Conservation (phyloP, 2,888 invertebrate genomes). For the Tetragnatha montana region DNA sequence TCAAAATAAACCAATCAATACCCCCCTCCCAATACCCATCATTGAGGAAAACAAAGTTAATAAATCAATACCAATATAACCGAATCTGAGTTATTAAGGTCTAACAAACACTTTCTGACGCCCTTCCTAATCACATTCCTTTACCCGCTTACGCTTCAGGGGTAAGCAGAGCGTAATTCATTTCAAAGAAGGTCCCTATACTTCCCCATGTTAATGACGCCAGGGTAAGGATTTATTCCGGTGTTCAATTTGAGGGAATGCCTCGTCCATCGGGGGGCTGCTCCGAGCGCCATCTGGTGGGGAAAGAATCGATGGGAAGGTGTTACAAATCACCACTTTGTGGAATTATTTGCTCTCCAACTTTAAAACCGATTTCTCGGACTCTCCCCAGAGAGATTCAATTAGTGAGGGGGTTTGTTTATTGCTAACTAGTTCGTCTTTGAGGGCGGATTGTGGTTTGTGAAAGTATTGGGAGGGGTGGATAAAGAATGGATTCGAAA, state of each 20-base stretch:
- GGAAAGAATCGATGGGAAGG: conserved; percentile 16
- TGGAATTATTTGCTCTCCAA: conserved; percentile 36
- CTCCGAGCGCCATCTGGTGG: neutral
- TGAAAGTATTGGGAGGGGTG: neutral
- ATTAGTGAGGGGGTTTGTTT: neutral
- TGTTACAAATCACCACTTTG: conserved; percentile 53
- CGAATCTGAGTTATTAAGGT: neutral
- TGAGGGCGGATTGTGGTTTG: too few species aligned
- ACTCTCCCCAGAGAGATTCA: neutral
- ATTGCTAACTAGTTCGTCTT: neutral
- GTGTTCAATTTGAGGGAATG: conserved; percentile 28
- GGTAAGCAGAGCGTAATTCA: neutral
- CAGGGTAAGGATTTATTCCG: conserved; percentile 15
- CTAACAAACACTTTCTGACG: neutral
- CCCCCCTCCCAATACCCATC: too few species aligned
- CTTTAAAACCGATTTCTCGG: conserved; percentile 29
- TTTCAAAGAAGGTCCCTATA: neutral
- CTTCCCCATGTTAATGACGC: neutral
- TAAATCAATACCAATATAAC: neutral
- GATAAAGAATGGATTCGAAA: neutral
- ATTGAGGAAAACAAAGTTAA: too few species aligned
- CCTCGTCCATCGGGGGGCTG: conserved; percentile 13
- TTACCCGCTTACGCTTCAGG: neutral
- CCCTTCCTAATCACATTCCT: neutral
- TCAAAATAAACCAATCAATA: too few species aligned